These are phyloP conservation scores for Linepithema humile DNA, from an alignment of 1,140 invertebrate genomes.

Conservation along the genomic window DNA sequence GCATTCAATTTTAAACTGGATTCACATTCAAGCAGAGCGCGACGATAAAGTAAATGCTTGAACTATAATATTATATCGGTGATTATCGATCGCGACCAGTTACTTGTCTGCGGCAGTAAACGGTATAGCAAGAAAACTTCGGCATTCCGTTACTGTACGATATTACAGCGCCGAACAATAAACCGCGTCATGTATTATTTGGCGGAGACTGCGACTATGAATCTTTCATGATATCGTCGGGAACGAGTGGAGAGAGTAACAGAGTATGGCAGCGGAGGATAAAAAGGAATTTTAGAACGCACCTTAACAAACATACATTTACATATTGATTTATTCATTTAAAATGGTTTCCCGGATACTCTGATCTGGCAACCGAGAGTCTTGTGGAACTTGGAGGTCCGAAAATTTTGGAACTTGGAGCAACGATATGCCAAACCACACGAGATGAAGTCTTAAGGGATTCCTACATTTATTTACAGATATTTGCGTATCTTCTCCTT, in stretches of 20 bases:
- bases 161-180: slow-evolving; percentile 28
- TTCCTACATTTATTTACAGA: not conserved
- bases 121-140: slow-evolving; percentile 25
- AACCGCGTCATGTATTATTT: slow-evolving; percentile 51
- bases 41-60: not conserved
- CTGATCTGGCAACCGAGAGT: not conserved
- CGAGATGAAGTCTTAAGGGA: not conserved
- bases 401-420: slow-evolving; percentile 5
- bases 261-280: not conserved
- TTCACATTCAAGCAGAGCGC: not conserved
- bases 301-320: slow-evolving; percentile 51
- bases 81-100: slow-evolving; percentile 37
- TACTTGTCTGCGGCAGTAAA: slow-evolving; percentile 9
- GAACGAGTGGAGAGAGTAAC: slow-evolving; percentile 15
- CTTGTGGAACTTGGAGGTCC: not conserved
- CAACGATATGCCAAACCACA: slow-evolving; percentile 21
- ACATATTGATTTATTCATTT: slow-evolving; percentile 55
- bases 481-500: not conserved
- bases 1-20: not conserved
- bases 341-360: slow-evolving; percentile 15
- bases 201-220: slow-evolving; percentile 27
- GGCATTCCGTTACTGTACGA: slow-evolving; percentile 18
- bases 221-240: slow-evolving; percentile 47
- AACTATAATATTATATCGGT: not conserved
- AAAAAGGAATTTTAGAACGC: slow-evolving; percentile 46